Evolutionary conservation across 2,888 invertebrate genomes (phyloP), one percentile per base, ranked within the genome.

Genomic region (Hofmannophila pseudospretella): DNA sequence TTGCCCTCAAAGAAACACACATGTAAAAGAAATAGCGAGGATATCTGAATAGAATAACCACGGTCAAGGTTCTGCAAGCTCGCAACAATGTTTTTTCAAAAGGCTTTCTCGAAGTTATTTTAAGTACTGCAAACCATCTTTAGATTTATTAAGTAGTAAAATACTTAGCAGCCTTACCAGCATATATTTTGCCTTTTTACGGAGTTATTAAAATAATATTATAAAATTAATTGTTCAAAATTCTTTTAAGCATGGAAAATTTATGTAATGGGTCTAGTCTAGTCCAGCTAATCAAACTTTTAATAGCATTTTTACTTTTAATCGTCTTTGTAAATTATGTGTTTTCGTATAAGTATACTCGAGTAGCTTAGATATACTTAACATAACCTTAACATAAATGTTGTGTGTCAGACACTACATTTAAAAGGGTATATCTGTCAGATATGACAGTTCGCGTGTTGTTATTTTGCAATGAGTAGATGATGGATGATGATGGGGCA

Each of bases 31-130:
- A 65, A 74, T 74, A 74, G 68, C 71, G 66, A 73, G 62, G 64
- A 70, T 65, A 67, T 70, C 54, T 77, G 75, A 79, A 80, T 77
- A 70, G 76, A 59, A 63, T 51, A 56, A 54, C 62, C 46, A 59
- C 59, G 78, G 72, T 77, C 77, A 78, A 76, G 71, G 70, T 28
- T 38, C 19, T 19, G 4, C 8, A 23, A 31, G 39, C 34, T 7
- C 32, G 39, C 43, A 58, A 70, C 70, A 73, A 68, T 65, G 69
- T 70, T 57, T 59, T 66, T 68, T 63, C 52, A 58, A 42, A 39
- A 40, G 38, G 53, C 52, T 55, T 42, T 51, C 63, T 58, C 53
- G 56, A 50, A 7, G 22, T 56, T 47, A 43, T 51, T 56, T 49
- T 22, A 4, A 8, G 5, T 8, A 50, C 51, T 50, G 53, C 46